Evolutionary conservation across 2,113 vertebrate genomes (phyloP), one percentile per base, ranked within the genome.

Genomic region (Sylvilagus bachmani): DNA sequence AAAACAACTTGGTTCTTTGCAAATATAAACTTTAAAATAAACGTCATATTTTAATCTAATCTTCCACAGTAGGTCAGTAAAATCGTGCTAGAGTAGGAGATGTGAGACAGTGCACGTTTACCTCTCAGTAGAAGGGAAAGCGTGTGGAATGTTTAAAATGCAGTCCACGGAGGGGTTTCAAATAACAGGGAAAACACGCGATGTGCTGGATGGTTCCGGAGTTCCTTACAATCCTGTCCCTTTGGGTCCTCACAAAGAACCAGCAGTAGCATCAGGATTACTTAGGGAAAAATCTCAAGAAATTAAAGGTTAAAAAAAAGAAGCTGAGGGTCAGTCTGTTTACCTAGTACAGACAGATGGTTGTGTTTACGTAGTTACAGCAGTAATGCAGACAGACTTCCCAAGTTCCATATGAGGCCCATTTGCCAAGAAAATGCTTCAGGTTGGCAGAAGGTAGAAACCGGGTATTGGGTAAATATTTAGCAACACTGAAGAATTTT

Each of bases 391-490:
- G 78, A 97, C 93, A 97, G 96, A 79, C 75, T 95, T 89, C 92
- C 91, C 89, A 95, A 97, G 90, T 94, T 97, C 91, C 97, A 97
- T 73, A 80, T 0, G 29, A 96, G 91, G 78, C 3, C 19, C 36
- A 75, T 96, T 97, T 97, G 97, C 97, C 90, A 97, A 96, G 92
- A 96, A 97, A 97, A 97, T 38, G 95, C 98, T 95, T 97, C 97
- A 0, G 55, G 96, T 97, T 98, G 98, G 97, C 97, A 97, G 96
- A 98, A 97, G 96, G 97, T 80, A 98, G 94, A 97, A 98, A 98
- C 81, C 84, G 86, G 70, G 38, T 93, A 90, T 92, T 0, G 11
- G 96, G 89, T 98, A 98, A 98, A 98, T 97, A 98, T 98, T 98
- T 98, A 98, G 94, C 91, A 97, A 97, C 96, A 97, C 1, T 94